Percentiles rank a stretch among this genome's conserved stretches.
phyloP scores from a whole-genome alignment of 2,113 vertebrate species.

The Castor canadensis region DNA sequence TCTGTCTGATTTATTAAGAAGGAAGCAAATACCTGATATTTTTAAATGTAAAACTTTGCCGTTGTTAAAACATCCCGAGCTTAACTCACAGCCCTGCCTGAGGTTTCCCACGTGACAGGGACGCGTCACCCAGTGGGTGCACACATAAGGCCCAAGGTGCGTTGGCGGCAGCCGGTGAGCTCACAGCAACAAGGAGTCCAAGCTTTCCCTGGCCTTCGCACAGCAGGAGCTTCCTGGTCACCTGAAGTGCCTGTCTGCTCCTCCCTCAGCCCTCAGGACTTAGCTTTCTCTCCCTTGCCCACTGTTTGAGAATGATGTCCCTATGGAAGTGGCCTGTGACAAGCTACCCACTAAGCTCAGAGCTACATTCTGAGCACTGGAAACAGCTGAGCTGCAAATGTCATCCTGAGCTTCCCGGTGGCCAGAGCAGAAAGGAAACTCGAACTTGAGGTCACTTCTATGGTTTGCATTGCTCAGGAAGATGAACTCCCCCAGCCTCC shows the following conservation, averaged over 20 bases:
- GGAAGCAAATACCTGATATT: neutral
- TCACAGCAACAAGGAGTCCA: neutral
- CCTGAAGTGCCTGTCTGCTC: neutral
- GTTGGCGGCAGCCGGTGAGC: fast-evolving
- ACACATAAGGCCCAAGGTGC: fast-evolving
- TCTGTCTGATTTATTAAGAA: neutral
- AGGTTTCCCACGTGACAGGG: neutral
- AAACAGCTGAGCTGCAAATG: neutral
- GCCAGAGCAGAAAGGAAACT: neutral
- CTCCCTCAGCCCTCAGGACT: neutral
- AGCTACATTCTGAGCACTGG: neutral
- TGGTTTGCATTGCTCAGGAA: neutral
- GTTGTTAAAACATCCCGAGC: neutral
- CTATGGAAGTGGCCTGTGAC: too few species aligned
- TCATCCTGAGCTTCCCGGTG: neutral
- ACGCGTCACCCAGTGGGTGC: neutral
- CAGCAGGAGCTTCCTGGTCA: neutral
- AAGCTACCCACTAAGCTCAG: neutral
- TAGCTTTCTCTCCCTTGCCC: neutral
- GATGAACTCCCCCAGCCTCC: neutral
- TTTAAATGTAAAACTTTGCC: neutral
- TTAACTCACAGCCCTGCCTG: fast-evolving
- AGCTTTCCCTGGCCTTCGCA: neutral
- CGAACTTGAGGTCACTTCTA: too few species aligned
- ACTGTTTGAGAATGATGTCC: neutral